These are phyloP conservation scores for Petrolisthes cinctipes DNA, from an alignment of 2,888 invertebrate species.

Conservation along the genomic window DNA sequence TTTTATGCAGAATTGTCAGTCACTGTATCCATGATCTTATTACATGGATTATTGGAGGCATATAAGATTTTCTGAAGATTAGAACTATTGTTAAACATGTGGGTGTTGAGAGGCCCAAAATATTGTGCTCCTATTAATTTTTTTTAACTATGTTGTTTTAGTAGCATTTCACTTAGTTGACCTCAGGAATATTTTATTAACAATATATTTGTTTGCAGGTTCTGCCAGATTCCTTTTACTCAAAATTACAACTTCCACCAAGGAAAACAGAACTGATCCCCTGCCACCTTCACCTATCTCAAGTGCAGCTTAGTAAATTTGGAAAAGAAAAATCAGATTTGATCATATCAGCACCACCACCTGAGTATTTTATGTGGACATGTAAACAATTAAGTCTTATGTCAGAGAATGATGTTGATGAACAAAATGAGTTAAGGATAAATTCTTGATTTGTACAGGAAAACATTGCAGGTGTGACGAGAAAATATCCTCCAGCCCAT, in stretches of 20 bases:
- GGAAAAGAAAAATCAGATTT: conserved; percentile 43
- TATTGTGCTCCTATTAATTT: no score
- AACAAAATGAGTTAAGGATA: background rate
- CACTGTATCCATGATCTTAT: no score
- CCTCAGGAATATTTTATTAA: background rate
- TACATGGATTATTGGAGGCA: no score
- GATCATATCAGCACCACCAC: conserved; percentile 41
- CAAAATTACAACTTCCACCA: conserved; percentile 25
- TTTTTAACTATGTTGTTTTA: no score
- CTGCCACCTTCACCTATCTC: conserved; percentile 36
- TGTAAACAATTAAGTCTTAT: conserved; percentile 44
- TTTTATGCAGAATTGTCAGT: no score
- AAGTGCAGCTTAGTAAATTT: conserved; percentile 18
- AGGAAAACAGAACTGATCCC: conserved; percentile 44
- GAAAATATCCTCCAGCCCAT: no score
- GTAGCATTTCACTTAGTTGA: no score
- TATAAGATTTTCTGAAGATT: no score
- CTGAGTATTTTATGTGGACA: conserved; percentile 49
- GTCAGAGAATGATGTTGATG: background rate
- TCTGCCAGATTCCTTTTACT: conserved; percentile 18
- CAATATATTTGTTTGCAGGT: conserved; percentile 17
- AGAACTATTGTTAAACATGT: no score
- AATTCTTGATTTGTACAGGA: no score
- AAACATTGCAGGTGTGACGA: no score
- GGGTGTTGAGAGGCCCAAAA: no score